Percentiles rank a stretch among this genome's conserved stretches.
These are phyloP conservation scores for Drosophila tanythrix DNA, from an alignment of 2,888 invertebrate genomes.

Conservation along the genomic window DNA sequence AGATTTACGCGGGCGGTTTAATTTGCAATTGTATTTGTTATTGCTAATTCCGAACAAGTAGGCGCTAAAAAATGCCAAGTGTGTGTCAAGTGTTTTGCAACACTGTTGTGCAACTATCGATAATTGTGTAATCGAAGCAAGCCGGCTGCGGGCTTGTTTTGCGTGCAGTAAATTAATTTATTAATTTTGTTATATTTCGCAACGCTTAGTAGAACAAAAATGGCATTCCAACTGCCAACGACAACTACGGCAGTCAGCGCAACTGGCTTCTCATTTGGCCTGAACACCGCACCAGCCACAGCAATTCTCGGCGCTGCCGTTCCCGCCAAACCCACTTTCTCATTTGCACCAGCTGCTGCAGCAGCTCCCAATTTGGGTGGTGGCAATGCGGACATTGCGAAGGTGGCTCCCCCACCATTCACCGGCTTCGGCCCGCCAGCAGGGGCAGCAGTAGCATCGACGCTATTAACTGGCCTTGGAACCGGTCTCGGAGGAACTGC, in stretches of 20 bases:
- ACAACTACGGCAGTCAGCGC: conserved; percentile 66
- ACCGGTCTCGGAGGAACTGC: conserved; percentile 26
- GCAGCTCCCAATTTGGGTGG: conserved; percentile 57
- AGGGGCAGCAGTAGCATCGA: conserved; percentile 26
- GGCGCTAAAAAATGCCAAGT: too few relatives aligned
- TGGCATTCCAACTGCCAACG: conserved; percentile 75
- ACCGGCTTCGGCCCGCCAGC: conserved; percentile 57
- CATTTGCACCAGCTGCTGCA: conserved; percentile 43
- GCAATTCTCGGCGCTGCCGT: conserved; percentile 25
- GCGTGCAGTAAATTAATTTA: conserved; percentile 12
- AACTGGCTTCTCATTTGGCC: conserved; percentile 63
- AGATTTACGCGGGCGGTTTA: too few relatives aligned
- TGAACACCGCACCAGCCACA: conserved; percentile 46
- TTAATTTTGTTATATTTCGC: background rate
- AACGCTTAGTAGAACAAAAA: conserved; percentile 6
- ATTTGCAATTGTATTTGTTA: too few relatives aligned
- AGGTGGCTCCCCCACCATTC: conserved; percentile 62
- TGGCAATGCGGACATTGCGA: conserved; percentile 71
- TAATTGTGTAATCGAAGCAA: too few relatives aligned
- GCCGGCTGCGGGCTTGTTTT: too few relatives aligned
- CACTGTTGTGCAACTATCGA: too few relatives aligned
- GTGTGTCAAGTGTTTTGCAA: too few relatives aligned
- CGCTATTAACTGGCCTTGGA: conserved; percentile 36
- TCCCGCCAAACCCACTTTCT: conserved; percentile 68
- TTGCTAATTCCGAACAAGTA: too few relatives aligned